These are phyloP conservation scores for Acanthornis magna DNA, from an alignment of 2,797 vertebrate species.

Conservation along the genomic window DNA sequence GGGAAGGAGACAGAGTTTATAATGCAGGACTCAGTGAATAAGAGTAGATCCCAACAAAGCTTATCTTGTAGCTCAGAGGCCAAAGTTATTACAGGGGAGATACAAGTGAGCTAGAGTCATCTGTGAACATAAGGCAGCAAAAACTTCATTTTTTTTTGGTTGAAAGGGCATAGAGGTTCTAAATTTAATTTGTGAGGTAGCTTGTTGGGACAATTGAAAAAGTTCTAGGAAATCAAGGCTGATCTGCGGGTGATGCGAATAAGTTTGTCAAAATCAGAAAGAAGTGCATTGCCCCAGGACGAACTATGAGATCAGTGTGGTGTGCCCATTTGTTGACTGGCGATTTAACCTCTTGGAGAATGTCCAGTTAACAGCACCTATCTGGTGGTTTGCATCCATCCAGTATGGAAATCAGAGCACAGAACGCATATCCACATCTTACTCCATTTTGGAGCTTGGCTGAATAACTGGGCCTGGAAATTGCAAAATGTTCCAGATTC, in stretches of 20 bases:
- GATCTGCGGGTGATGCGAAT: background rate
- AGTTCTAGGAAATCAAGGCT: background rate
- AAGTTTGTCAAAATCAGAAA: background rate
- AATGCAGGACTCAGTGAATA: background rate
- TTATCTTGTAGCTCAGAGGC: background rate
- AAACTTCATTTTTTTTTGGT: background rate
- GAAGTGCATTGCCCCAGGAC: accelerated
- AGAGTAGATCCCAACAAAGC: background rate
- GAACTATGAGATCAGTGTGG: background rate
- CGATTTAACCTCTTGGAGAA: background rate
- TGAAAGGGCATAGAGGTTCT: background rate
- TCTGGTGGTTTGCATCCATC: background rate
- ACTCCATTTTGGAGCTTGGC: background rate
- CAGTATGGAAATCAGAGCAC: background rate
- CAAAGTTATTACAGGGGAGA: background rate
- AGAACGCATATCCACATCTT: background rate
- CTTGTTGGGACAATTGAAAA: background rate
- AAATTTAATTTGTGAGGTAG: background rate
- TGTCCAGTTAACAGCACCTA: background rate
- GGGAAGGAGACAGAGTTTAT: background rate
- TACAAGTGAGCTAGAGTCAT: background rate
- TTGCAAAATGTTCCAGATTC: background rate
- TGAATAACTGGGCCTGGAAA: background rate
- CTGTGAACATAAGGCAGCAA: background rate
- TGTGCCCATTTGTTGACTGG: background rate